Conservation (phyloP, 2,888 invertebrate genomes). For the Dryobota labecula region DNA sequence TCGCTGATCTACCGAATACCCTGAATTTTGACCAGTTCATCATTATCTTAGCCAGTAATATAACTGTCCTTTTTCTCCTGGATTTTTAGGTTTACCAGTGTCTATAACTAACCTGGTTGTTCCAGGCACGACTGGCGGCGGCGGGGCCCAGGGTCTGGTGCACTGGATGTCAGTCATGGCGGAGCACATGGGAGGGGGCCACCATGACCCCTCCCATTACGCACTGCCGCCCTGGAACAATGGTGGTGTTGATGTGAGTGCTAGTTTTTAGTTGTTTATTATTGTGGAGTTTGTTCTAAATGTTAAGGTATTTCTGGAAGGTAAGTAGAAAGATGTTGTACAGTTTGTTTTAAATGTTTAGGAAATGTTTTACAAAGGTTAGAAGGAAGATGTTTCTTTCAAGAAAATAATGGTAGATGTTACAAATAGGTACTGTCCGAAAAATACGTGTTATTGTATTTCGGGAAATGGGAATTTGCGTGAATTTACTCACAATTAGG, state of each 20-base stretch:
- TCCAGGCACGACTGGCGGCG: slow-evolving; percentile 90
- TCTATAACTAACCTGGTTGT: background rate
- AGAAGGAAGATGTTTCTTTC: background rate
- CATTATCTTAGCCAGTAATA: background rate
- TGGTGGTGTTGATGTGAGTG: slow-evolving; percentile 92
- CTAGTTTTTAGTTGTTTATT: slow-evolving; percentile 7
- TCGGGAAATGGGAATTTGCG: background rate
- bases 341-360: no score
- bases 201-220: slow-evolving; percentile 94
- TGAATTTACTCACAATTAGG: background rate
- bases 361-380: no score
- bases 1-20: background rate
- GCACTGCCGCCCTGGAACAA: slow-evolving; percentile 90
- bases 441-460: background rate
- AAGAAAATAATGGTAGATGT: background rate
- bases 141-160: slow-evolving; percentile 95
- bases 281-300: background rate
- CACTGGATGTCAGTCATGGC: slow-evolving; percentile 99
- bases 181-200: slow-evolving; percentile 97
- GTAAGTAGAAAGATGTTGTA: no score
- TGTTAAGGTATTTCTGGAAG: background rate
- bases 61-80: no score
- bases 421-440: background rate
- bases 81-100: background rate
- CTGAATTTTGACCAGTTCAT: background rate